Percentiles rank a stretch among this genome's conserved stretches.
These are phyloP conservation scores for Muscicapa striata DNA, from an alignment of 2,797 vertebrate species.

Conservation along the genomic window DNA sequence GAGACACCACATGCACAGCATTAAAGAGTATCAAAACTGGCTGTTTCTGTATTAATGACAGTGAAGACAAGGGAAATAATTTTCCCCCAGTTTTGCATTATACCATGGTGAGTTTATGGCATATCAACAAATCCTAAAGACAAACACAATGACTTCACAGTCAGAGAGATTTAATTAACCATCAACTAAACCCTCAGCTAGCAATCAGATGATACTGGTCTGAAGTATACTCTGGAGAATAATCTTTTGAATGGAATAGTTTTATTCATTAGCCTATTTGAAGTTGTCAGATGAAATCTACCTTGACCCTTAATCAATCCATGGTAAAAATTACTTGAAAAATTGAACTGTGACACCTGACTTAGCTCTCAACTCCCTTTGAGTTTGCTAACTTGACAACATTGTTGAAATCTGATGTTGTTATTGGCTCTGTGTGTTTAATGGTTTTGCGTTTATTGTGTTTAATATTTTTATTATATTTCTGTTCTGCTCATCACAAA, in stretches of 20 bases:
- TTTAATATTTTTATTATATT: neutral
- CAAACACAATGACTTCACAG: constrained; percentile 30
- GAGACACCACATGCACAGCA: constrained; percentile 85
- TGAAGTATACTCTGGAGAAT: neutral
- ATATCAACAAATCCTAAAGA: constrained; percentile 45
- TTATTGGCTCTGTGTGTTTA: neutral
- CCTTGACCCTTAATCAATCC: neutral
- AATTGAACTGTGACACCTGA: neutral
- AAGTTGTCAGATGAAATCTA: neutral
- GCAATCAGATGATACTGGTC: neutral
- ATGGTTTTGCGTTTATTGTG: neutral
- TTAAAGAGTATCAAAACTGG: constrained; percentile 83
- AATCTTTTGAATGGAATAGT: neutral
- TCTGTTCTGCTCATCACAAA: neutral
- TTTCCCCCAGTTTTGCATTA: constrained; percentile 19
- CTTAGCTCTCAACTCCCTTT: neutral
- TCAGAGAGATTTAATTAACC: constrained; percentile 34
- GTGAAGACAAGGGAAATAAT: constrained; percentile 5
- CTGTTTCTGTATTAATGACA: constrained; percentile 80
- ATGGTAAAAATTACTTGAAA: neutral
- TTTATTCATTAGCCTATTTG: neutral
- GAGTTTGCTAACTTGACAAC: neutral
- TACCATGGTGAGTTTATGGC: constrained; percentile 36
- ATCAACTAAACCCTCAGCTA: constrained; percentile 20
- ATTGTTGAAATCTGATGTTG: neutral